phyloP scores from a whole-genome alignment of 2,113 vertebrate species.

The Callospermophilus lateralis region DNA sequence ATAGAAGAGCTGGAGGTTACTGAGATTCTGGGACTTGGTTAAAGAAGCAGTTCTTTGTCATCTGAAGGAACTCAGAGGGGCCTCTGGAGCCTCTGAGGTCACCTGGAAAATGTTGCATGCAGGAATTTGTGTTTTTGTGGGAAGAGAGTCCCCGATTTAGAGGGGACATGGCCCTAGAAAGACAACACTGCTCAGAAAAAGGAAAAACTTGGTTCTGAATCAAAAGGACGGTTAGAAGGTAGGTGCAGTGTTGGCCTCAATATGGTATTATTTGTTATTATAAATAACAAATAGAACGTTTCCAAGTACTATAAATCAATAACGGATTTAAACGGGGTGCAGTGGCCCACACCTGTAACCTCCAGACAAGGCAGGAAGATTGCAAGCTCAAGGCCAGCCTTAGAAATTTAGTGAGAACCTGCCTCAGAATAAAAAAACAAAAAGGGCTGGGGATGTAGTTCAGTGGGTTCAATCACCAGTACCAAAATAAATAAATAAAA shows the following conservation, averaged over 20 bases:
- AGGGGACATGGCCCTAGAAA: not conserved
- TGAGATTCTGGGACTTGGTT: not conserved
- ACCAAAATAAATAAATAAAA: no score
- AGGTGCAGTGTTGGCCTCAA: not conserved
- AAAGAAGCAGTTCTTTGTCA: not conserved
- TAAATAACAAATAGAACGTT: not conserved
- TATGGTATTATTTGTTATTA: not conserved
- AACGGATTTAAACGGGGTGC: no score
- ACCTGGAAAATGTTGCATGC: not conserved
- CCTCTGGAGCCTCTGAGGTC: not conserved
- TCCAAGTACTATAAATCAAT: not conserved
- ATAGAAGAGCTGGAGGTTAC: not conserved
- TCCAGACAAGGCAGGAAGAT: no score
- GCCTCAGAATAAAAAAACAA: no score
- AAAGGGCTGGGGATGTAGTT: no score
- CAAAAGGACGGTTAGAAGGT: not conserved
- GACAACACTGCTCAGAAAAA: not conserved
- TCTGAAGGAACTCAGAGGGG: not conserved
- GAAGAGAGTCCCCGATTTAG: not conserved
- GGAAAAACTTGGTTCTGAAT: not conserved
- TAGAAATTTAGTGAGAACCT: no score
- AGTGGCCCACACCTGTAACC: no score
- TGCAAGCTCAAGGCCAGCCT: no score
- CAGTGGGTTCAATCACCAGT: no score
- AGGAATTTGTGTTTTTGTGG: not conserved